phyloP scores from a whole-genome alignment of 2,888 invertebrate genomes.

The Trichopoda pennipes region DNA sequence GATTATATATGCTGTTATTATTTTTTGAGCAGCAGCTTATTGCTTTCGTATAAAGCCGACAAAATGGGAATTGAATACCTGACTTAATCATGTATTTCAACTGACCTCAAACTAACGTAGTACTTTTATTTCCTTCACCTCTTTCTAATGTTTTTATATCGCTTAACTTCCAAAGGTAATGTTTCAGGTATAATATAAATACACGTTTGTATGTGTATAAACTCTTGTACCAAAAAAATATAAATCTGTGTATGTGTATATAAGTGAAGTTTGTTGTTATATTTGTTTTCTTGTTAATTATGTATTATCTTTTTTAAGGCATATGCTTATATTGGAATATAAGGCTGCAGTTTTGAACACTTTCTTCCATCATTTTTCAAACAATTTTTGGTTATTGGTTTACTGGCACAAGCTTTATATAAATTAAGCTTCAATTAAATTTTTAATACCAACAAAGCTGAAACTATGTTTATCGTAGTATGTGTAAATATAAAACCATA shows the following conservation, averaged over 20 bases:
- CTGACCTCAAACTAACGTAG: conserved; percentile 33
- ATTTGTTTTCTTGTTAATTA: too few species aligned
- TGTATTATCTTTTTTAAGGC: too few species aligned
- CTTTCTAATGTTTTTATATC: not conserved
- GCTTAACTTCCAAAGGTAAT: conserved; percentile 8
- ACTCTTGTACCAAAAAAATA: not conserved
- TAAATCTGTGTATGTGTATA: too few species aligned
- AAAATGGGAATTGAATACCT: conserved; percentile 66
- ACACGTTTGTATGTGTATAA: conserved; percentile 2
- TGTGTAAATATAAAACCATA: not conserved
- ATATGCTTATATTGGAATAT: too few species aligned
- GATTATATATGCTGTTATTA: conserved; percentile 20
- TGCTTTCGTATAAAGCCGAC: conserved; percentile 60
- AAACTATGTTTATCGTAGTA: too few species aligned
- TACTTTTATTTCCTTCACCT: not conserved
- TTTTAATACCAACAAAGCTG: too few species aligned
- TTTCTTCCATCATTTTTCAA: too few species aligned
- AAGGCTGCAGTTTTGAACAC: too few species aligned
- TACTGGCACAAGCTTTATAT: too few species aligned
- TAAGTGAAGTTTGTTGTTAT: too few species aligned
- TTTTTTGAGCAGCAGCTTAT: conserved; percentile 21
- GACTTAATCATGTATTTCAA: conserved; percentile 52
- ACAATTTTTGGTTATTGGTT: too few species aligned
- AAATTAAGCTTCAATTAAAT: too few species aligned
- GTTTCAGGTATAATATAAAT: not conserved